phyloP scores from a whole-genome alignment of 2,888 invertebrate species.

The Dromius quadrimaculatus region DNA sequence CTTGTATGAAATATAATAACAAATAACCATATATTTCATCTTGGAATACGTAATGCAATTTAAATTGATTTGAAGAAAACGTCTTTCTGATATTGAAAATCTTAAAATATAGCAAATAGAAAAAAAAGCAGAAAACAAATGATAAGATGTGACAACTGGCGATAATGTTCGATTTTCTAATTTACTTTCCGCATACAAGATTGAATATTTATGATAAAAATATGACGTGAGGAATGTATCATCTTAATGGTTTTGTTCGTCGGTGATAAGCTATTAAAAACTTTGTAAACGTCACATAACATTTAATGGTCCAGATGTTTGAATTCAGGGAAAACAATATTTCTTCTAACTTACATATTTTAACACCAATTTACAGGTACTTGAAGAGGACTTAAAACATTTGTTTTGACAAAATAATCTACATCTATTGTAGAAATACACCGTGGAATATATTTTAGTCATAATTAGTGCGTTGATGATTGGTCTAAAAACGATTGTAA shows the following conservation, averaged over 20 bases:
- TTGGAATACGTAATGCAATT: no score
- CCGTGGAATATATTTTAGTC: no score
- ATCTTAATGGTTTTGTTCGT: conserved; percentile 13
- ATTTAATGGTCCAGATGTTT: conserved; percentile 23
- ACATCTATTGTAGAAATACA: no score
- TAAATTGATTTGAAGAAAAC: no score
- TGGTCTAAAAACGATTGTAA: no score
- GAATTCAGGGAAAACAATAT: conserved; percentile 10
- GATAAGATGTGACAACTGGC: conserved; percentile 6
- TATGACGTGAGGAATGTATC: conserved; percentile 26
- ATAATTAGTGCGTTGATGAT: no score
- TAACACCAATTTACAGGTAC: neutral
- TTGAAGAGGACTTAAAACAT: no score
- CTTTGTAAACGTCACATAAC: conserved; percentile 22
- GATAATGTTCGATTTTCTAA: conserved; percentile 21
- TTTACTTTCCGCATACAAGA: neutral
- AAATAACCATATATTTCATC: no score
- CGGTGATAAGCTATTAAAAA: conserved; percentile 26
- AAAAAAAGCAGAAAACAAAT: conserved; percentile 23
- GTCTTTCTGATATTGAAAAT: neutral
- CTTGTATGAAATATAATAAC: no score
- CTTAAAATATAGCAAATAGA: neutral
- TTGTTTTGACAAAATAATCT: no score
- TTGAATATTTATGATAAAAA: conserved; percentile 38
- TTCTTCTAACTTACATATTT: conserved; percentile 10